Base-by-base conservation (phyloP, 2,113 vertebrate species). In the Carassius carassius region DNA sequence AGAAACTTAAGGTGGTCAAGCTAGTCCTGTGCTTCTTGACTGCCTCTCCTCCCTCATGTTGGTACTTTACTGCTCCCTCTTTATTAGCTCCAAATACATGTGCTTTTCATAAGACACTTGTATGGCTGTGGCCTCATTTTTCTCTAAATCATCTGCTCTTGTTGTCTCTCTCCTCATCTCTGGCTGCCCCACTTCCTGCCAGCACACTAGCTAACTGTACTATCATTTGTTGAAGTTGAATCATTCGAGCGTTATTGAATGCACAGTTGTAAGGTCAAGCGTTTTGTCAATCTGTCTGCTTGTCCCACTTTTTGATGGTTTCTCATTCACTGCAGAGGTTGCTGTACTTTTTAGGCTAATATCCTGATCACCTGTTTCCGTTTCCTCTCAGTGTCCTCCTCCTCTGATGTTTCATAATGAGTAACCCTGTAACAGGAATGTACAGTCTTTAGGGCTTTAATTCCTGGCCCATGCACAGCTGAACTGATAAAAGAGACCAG, bases 51-150 rank as follows among this genome's bases (percentile, higher is more conserved):
- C 8, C 2, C 16, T 32, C 41, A 54, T 44, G 6, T 44, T 13
- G 44, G 6, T 17, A 5, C n/a, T 75, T 47, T 0, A 51, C 73
- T 25, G 3, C 49, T 51, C 49, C 14, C 13, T 80, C 56, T 63
- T 62, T 56, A 67, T 54, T n/a, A 81, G 62, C 29, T 23, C 19
- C 19, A 14, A 49, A 73, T 65, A 23, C 65, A 58, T 62, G 47
- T 32, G 51, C 19, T 60, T 81, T 70, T 77, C 54, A 87, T n/a
- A 77, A 80, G 54, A 69, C 54, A 77, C 62, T 77, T 77, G 65
- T 49, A 70, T 56, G 35, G 41, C 75, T 72, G 23, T 84, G 82
- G 32, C 60, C 77, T 87, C 17, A 11, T 80, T 84, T 87, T 23
- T n/a, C 32, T 79, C n/a, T 5, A 41, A 80, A 35, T 80, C 72